Percentiles rank a stretch among this genome's conserved stretches.
Conservation (phyloP, 1,140 invertebrate genomes). For the Ostrea edulis region DNA sequence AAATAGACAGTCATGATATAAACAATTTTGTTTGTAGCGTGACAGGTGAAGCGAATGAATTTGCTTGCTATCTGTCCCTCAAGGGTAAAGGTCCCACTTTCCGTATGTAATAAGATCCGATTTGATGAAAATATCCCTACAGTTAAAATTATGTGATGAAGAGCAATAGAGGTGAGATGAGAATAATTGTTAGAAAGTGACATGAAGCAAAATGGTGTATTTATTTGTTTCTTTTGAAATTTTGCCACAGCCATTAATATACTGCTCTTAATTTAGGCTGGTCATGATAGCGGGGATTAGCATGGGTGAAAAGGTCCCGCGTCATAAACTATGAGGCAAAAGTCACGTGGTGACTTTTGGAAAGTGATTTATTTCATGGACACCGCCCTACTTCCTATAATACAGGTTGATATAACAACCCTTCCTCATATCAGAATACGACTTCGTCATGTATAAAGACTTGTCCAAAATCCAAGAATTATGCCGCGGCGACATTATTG, state of each 20-base stretch:
- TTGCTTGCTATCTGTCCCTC: slow-evolving; percentile 23
- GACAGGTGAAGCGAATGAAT: slow-evolving; percentile 17
- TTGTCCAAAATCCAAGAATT: slow-evolving; percentile 7
- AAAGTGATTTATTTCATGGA: slow-evolving; percentile 36
- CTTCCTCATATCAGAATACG: background rate
- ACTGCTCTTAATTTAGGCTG: slow-evolving; percentile 15
- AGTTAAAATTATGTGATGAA: background rate
- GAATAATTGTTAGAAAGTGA: background rate
- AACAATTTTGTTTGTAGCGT: slow-evolving; percentile 31
- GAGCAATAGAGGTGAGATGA: background rate
- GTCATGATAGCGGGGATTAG: slow-evolving; percentile 8
- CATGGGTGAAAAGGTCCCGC: slow-evolving; percentile 10
- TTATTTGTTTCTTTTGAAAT: slow-evolving; percentile 29
- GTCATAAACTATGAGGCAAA: background rate
- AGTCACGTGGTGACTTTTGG: slow-evolving; percentile 6
- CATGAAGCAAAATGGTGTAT: slow-evolving; percentile 12
- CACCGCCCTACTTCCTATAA: slow-evolving; percentile 26
- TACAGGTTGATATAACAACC: background rate
- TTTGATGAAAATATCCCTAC: slow-evolving; percentile 5
- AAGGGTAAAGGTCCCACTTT: slow-evolving; percentile 18
- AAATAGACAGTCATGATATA: slow-evolving; percentile 31
- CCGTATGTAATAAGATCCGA: background rate
- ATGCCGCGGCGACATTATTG: slow-evolving; percentile 49
- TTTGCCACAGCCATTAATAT: slow-evolving; percentile 12
- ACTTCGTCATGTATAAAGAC: background rate